Percentiles rank a stretch among this genome's conserved stretches.
Evolutionary conservation across 2,797 vertebrate species (phyloP).

Genomic region (Delichon dasypus): DNA sequence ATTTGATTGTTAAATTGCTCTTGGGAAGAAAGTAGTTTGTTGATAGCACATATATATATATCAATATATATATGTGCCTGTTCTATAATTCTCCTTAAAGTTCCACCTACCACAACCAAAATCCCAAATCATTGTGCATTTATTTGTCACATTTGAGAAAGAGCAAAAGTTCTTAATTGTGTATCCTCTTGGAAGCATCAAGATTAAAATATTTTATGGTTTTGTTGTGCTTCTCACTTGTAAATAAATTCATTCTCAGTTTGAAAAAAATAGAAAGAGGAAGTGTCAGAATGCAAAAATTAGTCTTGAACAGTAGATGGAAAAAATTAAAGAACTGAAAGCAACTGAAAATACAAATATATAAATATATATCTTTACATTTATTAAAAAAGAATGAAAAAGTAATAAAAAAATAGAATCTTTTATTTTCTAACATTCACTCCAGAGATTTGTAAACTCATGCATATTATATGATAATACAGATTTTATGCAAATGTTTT

Average conservation of each 20-base stretch:
- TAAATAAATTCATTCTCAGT: neutral
- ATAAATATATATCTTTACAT: neutral
- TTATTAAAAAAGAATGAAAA: neutral
- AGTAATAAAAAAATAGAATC: neutral
- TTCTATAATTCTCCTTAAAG: neutral
- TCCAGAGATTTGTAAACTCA: conserved; percentile 34
- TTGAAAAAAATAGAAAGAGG: neutral
- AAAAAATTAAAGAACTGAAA: neutral
- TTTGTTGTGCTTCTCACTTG: neutral
- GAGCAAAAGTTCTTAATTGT: neutral
- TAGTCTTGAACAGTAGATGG: neutral
- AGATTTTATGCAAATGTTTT: conserved; percentile 45
- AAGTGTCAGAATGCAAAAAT: neutral
- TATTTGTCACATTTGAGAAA: neutral
- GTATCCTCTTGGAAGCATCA: neutral
- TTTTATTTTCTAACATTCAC: conserved; percentile 3
- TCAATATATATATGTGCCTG: neutral
- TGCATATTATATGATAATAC: conserved; percentile 11
- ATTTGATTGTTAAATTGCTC: neutral
- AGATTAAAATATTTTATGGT: neutral
- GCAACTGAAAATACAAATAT: neutral
- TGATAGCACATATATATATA: neutral
- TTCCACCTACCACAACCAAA: neutral
- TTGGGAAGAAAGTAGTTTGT: neutral
- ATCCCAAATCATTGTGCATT: accelerated